phyloP scores from a whole-genome alignment of 2,888 invertebrate species.

The Temnothorax ravouxi region DNA sequence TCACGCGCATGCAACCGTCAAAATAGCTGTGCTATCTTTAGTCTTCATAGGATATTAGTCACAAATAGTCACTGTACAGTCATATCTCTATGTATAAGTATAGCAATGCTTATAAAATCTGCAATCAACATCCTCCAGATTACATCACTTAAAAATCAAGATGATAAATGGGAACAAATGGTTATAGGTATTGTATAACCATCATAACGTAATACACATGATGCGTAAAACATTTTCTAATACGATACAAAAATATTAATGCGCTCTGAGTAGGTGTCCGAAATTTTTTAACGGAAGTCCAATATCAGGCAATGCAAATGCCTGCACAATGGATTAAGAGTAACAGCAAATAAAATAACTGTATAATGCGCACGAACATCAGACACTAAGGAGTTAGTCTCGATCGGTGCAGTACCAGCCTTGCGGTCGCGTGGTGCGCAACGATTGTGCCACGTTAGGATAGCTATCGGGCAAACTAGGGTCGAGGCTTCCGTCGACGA shows the following conservation, averaged over 20 bases:
- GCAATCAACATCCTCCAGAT: not conserved
- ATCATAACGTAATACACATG: not conserved
- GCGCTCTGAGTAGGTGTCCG: not conserved
- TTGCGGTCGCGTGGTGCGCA: conserved; percentile 83
- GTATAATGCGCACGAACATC: conserved; percentile 62
- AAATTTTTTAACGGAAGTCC: not conserved
- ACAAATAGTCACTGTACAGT: not conserved
- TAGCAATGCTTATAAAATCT: not conserved
- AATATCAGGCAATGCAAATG: not conserved
- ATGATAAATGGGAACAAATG: conserved; percentile 11
- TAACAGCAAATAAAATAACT: conserved; percentile 25
- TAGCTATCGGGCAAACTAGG: conserved; percentile 64
- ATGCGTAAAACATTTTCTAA: not conserved
- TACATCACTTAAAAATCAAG: not conserved
- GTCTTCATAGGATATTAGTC: conserved; percentile 24
- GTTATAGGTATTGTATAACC: conserved; percentile 40
- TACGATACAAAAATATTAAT: not conserved
- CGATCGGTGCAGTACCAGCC: conserved; percentile 83
- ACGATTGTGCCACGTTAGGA: conserved; percentile 73
- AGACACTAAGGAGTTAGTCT: conserved; percentile 64
- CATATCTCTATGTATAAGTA: not conserved
- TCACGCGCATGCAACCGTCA: conserved; percentile 33
- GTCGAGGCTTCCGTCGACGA: conserved; percentile 86
- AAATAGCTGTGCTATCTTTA: conserved; percentile 36
- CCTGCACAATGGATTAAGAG: conserved; percentile 3